Evolutionary conservation across 2,797 vertebrate species (phyloP), one percentile per base, ranked within the genome.

Genomic region (Stomatorhinus walkeri): DNA sequence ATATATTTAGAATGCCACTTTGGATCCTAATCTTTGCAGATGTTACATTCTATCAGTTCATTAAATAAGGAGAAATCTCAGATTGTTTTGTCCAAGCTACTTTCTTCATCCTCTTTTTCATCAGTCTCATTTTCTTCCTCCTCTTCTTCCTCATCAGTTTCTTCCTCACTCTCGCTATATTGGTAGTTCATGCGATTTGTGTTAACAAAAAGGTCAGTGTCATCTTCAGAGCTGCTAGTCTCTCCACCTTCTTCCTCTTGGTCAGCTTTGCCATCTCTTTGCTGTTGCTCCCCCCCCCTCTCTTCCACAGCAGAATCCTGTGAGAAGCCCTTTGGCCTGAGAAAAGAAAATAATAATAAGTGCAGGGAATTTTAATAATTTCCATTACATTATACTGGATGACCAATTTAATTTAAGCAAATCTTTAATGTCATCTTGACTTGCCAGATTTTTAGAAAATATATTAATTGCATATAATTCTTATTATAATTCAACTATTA

Each of bases 171-270:
- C 89, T 97, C 96, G 0, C 94, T 96, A 91, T 97, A 97, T 59
- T 95, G 94, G 88, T 95, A 96, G 84, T 96, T 96, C 14, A 92
- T 91, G 52, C 95, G 96, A 91, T 98, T 98, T 54, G 97, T 98
- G 94, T 98, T 98, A 10, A 98, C 97, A 88, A 98, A 98, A 54
- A 98, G 95, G 90, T 97, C 97, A 0, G 95, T 94, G 72, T 98
- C 97, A 0, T 96, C 95, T 19, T 97, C 97, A 0, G 96, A 95
- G 68, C 95, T 91, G 0, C 94, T 95, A 0, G 87, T 92, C 0
- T 91, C 91, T 1, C 89, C 90, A 0, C 95, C 94, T 10, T 93
- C 94, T 0, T 68, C 24, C 61, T 90, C 85, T 0, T 36, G 51
- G 68, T 61, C 86, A 24, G 12, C 83, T 81, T 79, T 49, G 88